These are phyloP conservation scores for Diadema setosum DNA, from an alignment of 35 echinoderm and acorn worm species.

Conservation along the genomic window DNA sequence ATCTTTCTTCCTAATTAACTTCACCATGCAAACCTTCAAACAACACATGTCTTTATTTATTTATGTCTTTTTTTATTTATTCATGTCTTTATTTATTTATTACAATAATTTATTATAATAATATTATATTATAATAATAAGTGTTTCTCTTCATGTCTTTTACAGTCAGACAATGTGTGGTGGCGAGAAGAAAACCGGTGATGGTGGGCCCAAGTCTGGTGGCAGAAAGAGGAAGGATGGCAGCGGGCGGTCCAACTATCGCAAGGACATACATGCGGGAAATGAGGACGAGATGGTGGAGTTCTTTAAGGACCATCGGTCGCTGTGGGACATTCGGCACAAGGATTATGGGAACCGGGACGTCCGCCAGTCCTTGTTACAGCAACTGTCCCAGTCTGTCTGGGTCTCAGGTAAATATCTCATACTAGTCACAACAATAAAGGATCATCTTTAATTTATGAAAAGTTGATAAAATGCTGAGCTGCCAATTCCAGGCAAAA, in stretches of 20 bases:
- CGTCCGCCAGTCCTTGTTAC: conserved; percentile 5
- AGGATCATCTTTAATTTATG: conserved; percentile 16
- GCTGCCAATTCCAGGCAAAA: conserved; percentile 6
- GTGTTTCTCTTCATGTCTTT: conserved; percentile 8
- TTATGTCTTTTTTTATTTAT: too few species aligned
- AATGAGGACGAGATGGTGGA: conserved; percentile 14
- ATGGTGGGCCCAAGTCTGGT: too few species aligned
- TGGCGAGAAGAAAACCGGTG: too few species aligned
- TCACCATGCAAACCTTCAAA: too few species aligned
- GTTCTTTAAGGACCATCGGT: not conserved
- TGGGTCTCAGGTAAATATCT: conserved; percentile 16
- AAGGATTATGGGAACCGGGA: conserved; percentile 18
- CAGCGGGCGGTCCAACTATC: not conserved
- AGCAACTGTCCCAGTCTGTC: conserved; percentile 12
- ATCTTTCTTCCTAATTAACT: too few species aligned
- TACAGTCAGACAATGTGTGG: conserved; percentile 19
- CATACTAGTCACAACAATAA: conserved; percentile 12
- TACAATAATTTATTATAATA: conserved; percentile 17
- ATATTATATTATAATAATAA: conserved; percentile 20
- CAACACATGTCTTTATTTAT: too few species aligned
- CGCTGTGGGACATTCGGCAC: conserved; percentile 1
- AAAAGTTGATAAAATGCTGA: too few species aligned
- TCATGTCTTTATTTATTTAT: conserved; percentile 5
- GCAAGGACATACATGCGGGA: conserved; percentile 10
- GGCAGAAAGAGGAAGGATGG: not conserved